Percentiles rank a stretch among this genome's conserved stretches.
These are phyloP conservation scores for Tigriopus japonicus DNA, from an alignment of 1,140 invertebrate species.

Conservation along the genomic window DNA sequence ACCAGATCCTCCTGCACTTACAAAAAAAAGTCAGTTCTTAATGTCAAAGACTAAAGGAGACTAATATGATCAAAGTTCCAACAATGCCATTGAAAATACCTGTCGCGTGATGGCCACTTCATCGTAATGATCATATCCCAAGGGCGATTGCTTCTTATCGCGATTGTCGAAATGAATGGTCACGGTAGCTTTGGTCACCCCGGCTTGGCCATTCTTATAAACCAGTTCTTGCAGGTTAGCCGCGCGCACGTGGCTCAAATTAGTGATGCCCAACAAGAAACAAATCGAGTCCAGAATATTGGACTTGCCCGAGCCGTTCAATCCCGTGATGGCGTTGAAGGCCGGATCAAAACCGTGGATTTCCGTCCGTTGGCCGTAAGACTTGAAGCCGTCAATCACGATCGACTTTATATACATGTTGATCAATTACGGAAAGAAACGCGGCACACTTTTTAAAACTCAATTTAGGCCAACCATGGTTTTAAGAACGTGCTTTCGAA, in stretches of 20 bases:
- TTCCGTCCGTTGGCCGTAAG: slow-evolving; percentile 79
- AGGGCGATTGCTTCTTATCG: slow-evolving; percentile 59
- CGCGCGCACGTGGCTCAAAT: slow-evolving; percentile 73
- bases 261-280: slow-evolving; percentile 90
- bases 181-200: slow-evolving; percentile 85
- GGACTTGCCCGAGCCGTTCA: slow-evolving; percentile 96
- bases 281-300: slow-evolving; percentile 97
- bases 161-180: slow-evolving; percentile 88
- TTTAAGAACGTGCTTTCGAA: too few relatives aligned
- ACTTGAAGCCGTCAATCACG: slow-evolving; percentile 93
- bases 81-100: too few relatives aligned
- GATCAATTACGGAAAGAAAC: too few relatives aligned
- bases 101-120: slow-evolving; percentile 87
- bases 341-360: slow-evolving; percentile 81
- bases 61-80: too few relatives aligned
- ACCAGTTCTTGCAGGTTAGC: slow-evolving; percentile 79
- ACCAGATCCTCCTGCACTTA: too few relatives aligned
- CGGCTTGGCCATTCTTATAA: slow-evolving; percentile 92
- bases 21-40: too few relatives aligned
- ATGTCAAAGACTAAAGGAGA: too few relatives aligned
- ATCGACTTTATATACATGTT: slow-evolving; percentile 88
- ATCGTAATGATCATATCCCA: slow-evolving; percentile 77
- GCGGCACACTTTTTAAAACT: too few relatives aligned
- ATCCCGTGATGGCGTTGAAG: slow-evolving; percentile 95
- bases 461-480: too few relatives aligned